Base-by-base conservation (phyloP, 2,797 vertebrate genomes). In the Salmo trutta region DNA sequence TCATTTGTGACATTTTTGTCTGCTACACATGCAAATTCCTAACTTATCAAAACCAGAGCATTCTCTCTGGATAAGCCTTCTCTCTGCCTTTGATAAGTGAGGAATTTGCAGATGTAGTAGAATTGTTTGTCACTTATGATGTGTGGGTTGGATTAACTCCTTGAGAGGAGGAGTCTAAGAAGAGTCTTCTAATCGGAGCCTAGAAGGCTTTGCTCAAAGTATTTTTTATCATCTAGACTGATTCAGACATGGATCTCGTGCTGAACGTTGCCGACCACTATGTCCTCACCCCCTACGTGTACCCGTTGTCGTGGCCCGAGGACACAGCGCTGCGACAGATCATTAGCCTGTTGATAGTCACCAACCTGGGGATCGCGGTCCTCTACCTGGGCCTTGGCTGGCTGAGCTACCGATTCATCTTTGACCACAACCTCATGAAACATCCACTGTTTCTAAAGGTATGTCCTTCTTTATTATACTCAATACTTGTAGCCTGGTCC, bases 361-460 rank as follows among this genome's bases (percentile, higher is more conserved):
- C 98, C 17, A 99, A 98, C 88, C 89, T 99, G 0, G 97, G 98
- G 0, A 98, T 95, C 0, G 90, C 93, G 0, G 8, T 94, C 47
- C 89, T 99, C 67, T 99, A 99, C 88, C 91, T 99, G 73, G 84
- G 95, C 79, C 95, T 98, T 2, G 97, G 95, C 15, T 92, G 90
- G 62, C 76, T 98, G 81, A 98, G 93, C 92, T 99, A 97, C 88
- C 96, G 85, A 85, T 93, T 97, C 74, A 79, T 99, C 86, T 99
- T 95, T 21, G 97, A 99, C 90, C 98, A 99, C 77, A 87, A 89
- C 0, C 93, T 99, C 72, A 97, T 90, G 96, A 95, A 97, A 33
- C 98, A 99, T 79, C 97, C 98, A 0, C 97, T 97, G 21, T 99
- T 98, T 92, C 89, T 99, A 76, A 92, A 98, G 96, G 98, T 99